A percentile compares a stretch with the other conserved stretches of the same genome.
Conservation (phyloP, 2,797 vertebrate genomes). For the Hozukius guyotensis region DNA sequence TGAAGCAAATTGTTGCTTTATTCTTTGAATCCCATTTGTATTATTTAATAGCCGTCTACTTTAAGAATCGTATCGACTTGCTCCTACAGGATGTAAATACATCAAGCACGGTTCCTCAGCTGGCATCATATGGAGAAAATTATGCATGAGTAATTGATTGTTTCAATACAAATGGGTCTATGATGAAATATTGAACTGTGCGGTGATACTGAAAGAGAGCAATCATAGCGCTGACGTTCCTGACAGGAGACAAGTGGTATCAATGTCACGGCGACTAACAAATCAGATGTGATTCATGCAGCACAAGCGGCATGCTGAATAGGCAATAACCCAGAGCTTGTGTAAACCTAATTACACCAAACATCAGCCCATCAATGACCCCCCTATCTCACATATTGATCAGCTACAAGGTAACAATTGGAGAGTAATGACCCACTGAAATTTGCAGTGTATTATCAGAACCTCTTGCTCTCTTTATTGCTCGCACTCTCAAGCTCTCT, state of each 20-base stretch:
- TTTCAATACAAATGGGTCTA: conserved; percentile 44
- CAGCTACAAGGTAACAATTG: conserved; percentile 64
- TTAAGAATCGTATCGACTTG: background rate
- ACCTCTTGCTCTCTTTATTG: conserved; percentile 53
- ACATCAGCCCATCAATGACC: conserved; percentile 52
- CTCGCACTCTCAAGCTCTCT: conserved; percentile 24
- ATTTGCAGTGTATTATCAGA: conserved; percentile 63
- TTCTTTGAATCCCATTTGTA: conserved; percentile 1
- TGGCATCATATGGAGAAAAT: background rate
- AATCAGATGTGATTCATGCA: conserved; percentile 63
- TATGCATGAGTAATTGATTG: conserved; percentile 37
- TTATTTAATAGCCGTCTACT: background rate
- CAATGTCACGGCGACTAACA: conserved; percentile 38
- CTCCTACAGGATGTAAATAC: background rate
- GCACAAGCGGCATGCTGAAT: conserved; percentile 56
- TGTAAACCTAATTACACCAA: conserved; percentile 76
- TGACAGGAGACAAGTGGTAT: conserved; percentile 49
- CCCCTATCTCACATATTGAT: conserved; percentile 68
- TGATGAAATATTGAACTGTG: conserved; percentile 57
- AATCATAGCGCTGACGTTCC: conserved; percentile 47
- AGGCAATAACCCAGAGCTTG: conserved; percentile 64
- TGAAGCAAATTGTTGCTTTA: background rate
- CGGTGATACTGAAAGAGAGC: conserved; percentile 34
- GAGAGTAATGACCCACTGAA: conserved; percentile 67
- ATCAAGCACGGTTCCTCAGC: background rate